These are phyloP conservation scores for Pangasius sanitwongsei DNA, from an alignment of 2,797 vertebrate species.

Conservation along the genomic window DNA sequence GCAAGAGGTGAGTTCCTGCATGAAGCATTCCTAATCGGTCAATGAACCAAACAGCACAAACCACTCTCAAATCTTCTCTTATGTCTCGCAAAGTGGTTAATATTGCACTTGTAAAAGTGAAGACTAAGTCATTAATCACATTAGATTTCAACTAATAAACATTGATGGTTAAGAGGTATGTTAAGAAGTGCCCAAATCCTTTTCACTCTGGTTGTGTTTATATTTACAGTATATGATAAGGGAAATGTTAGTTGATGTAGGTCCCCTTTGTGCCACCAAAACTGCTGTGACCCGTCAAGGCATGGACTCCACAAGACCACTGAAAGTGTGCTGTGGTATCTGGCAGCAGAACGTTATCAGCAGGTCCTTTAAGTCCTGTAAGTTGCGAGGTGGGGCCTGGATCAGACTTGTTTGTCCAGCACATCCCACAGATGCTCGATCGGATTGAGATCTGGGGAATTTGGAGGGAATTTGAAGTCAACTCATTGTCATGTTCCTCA, in stretches of 20 bases:
- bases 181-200: neutral
- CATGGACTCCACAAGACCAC: too few relatives aligned
- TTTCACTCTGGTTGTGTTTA: neutral
- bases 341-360: too few relatives aligned
- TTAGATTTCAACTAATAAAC: neutral
- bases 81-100: neutral
- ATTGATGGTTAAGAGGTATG: neutral
- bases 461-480: too few relatives aligned
- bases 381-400: too few relatives aligned
- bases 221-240: neutral
- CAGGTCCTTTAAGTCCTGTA: too few relatives aligned
- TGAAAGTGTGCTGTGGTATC: too few relatives aligned
- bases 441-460: too few relatives aligned
- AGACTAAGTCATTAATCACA: neutral
- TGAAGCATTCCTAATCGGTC: slow-evolving; percentile 36
- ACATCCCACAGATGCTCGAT: too few relatives aligned
- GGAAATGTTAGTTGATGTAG: neutral
- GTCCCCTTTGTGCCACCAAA: too few relatives aligned
- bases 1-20: slow-evolving; percentile 17
- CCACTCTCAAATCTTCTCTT: neutral
- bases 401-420: too few relatives aligned
- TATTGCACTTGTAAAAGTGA: neutral
- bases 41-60: slow-evolving; percentile 20
- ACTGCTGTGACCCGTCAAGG: too few relatives aligned
- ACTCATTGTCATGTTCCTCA: too few relatives aligned